These are phyloP conservation scores for Myanophis thanlyinensis DNA, from an alignment of 2,113 vertebrate species.

Conservation along the genomic window DNA sequence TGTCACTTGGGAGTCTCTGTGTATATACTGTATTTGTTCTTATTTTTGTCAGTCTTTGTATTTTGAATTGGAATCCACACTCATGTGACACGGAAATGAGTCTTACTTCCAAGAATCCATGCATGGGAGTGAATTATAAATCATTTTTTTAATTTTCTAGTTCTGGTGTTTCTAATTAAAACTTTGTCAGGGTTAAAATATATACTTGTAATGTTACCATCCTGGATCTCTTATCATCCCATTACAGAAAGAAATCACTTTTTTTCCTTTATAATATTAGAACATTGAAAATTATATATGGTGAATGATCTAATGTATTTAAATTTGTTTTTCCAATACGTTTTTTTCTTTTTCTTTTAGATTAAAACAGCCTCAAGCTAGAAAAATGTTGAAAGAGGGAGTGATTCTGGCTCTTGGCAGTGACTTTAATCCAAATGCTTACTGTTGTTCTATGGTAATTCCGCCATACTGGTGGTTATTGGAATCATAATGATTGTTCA, in stretches of 20 bases:
- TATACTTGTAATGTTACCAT: background rate
- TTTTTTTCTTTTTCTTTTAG: slow-evolving; percentile 59
- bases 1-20: background rate
- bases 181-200: background rate
- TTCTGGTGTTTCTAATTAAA: background rate
- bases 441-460: slow-evolving; percentile 96
- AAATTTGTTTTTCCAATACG: background rate
- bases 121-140: background rate
- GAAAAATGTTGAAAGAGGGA: slow-evolving; percentile 91
- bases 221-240: background rate
- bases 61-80: background rate
- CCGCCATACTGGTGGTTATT: background rate
- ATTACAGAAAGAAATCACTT: background rate
- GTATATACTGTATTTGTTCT: background rate
- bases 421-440: slow-evolving; percentile 98
- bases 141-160: background rate
- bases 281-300: background rate
- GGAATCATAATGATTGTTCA: background rate
- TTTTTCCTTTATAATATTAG: background rate
- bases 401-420: slow-evolving; percentile 94
- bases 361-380: slow-evolving; percentile 87
- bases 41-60: background rate
- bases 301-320: background rate
- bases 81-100: background rate
- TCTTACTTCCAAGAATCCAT: background rate